These are phyloP conservation scores for Remorina albescens DNA, from an alignment of 2,797 vertebrate genomes.

Conservation along the genomic window DNA sequence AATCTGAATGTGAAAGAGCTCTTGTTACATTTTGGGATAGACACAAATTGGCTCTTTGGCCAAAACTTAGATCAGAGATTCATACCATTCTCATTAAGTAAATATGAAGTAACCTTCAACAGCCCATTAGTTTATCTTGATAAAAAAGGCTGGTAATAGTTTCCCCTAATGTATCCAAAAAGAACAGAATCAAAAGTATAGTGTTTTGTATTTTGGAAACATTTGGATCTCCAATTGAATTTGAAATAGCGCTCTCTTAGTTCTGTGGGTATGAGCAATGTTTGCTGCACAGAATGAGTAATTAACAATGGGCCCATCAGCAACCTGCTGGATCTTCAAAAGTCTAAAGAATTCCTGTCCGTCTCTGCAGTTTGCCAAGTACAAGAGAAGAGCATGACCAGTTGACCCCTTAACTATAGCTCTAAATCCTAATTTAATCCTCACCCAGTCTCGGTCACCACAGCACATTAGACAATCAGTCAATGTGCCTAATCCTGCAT, in stretches of 20 bases:
- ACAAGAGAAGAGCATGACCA: conserved; percentile 36
- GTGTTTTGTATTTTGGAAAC: conserved; percentile 18
- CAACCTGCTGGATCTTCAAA: conserved; percentile 4
- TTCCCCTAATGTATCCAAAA: not conserved
- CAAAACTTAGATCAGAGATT: not conserved
- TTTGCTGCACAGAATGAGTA: conserved; percentile 2
- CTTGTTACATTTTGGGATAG: not conserved
- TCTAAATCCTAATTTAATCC: conserved; percentile 80
- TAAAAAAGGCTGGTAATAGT: not conserved
- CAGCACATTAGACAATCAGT: conserved; percentile 71
- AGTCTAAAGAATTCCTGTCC: conserved; percentile 4
- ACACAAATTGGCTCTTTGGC: not conserved
- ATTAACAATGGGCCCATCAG: not conserved
- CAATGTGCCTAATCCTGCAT: conserved; percentile 69
- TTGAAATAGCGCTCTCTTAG: not conserved
- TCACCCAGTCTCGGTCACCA: conserved; percentile 57
- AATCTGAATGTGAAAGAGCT: too few species aligned
- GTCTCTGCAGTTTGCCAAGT: conserved; percentile 33
- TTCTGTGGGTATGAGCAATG: conserved; percentile 3
- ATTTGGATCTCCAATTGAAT: not conserved
- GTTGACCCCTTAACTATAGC: conserved; percentile 58
- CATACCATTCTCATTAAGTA: not conserved
- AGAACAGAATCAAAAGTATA: not conserved
- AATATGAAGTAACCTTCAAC: not conserved
- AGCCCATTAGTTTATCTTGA: not conserved